These are phyloP conservation scores for Macaria liturata DNA, from an alignment of 2,888 invertebrate species.

Conservation along the genomic window DNA sequence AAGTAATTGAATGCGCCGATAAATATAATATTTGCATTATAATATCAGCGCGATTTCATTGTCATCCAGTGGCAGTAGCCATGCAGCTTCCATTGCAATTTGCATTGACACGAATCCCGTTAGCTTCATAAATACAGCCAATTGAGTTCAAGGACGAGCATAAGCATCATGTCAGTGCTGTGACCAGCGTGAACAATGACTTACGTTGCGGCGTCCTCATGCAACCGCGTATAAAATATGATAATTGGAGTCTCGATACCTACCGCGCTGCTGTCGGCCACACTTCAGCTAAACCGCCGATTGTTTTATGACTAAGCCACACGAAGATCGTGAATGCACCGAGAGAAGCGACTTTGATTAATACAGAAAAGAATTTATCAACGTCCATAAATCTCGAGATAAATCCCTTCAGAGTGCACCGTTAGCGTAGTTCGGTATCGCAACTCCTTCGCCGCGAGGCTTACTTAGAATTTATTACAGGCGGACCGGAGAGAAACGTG, in stretches of 20 bases:
- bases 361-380: slow-evolving; percentile 23
- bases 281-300: slow-evolving; percentile 28
- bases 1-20: too few relatives aligned
- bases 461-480: slow-evolving; percentile 26
- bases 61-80: slow-evolving; percentile 49
- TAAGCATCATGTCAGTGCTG: slow-evolving; percentile 73
- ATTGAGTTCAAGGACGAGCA: slow-evolving; percentile 80
- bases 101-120: slow-evolving; percentile 79
- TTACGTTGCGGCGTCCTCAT: slow-evolving; percentile 73
- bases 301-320: slow-evolving; percentile 23
- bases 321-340: slow-evolving; percentile 12
- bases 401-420: slow-evolving; percentile 25
- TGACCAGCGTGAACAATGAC: slow-evolving; percentile 81
- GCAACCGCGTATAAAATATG: slow-evolving; percentile 77
- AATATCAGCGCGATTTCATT: slow-evolving; percentile 36
- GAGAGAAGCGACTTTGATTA: slow-evolving; percentile 19
- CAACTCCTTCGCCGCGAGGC: slow-evolving; percentile 31
- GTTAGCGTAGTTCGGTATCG: slow-evolving; percentile 36
- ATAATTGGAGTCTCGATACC: slow-evolving; percentile 72
- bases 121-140: slow-evolving; percentile 75
- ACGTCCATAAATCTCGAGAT: slow-evolving; percentile 22
- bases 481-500: slow-evolving; percentile 46
- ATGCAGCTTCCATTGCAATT: slow-evolving; percentile 64
- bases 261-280: slow-evolving; percentile 52
- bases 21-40: too few relatives aligned